Conservation (phyloP, 2,113 vertebrate species). For the Noturus placidus region DNA sequence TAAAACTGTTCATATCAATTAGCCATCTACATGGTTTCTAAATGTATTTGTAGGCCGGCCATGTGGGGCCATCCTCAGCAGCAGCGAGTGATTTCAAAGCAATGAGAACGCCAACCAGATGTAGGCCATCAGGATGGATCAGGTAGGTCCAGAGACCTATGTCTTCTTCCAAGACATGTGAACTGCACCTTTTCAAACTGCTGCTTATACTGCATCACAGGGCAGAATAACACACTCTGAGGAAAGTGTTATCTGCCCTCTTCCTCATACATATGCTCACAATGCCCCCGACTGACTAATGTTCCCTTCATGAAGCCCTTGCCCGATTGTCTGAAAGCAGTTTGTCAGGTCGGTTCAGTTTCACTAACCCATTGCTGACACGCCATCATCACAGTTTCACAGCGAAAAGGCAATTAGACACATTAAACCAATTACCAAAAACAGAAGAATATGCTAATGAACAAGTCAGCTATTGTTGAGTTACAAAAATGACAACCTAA, state of each 20-base stretch:
- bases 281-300: neutral
- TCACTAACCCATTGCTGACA: neutral
- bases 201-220: neutral
- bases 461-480: neutral
- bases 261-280: neutral
- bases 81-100: too few species aligned
- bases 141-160: too few species aligned
- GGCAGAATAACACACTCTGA: neutral
- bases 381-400: neutral
- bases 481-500: neutral
- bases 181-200: neutral
- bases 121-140: too few species aligned
- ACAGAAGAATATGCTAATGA: neutral
- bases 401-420: neutral
- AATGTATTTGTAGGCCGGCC: too few species aligned
- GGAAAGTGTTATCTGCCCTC: neutral
- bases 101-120: too few species aligned
- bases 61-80: too few species aligned
- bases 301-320: neutral
- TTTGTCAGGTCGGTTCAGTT: neutral
- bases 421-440: neutral
- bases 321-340: neutral
- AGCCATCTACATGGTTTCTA: too few species aligned
- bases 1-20: too few species aligned
- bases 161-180: too few species aligned